These are phyloP conservation scores for Chaenodraco wilsoni DNA, from an alignment of 2,797 vertebrate genomes.

Conservation along the genomic window DNA sequence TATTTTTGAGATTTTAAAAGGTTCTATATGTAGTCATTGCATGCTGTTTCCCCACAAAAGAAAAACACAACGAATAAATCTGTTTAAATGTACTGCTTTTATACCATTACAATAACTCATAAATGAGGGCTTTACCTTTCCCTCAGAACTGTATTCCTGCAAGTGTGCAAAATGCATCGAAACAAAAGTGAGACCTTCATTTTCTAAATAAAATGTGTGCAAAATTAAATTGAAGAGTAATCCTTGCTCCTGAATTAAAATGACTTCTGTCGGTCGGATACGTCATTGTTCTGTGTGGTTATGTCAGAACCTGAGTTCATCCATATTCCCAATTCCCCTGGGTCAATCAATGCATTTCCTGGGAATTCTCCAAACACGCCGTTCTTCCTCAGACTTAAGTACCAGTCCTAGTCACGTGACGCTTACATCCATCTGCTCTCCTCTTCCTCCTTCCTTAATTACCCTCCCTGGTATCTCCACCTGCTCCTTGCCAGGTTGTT, in stretches of 20 bases:
- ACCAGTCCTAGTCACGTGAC: no score
- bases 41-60: background rate
- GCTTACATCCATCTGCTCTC: no score
- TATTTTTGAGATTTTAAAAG: background rate
- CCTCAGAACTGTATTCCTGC: background rate
- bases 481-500: background rate
- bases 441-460: no score
- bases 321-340: no score
- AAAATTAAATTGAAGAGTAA: background rate
- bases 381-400: no score
- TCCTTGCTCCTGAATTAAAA: no score
- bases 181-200: background rate
- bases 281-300: no score
- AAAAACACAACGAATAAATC: background rate
- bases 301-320: no score
- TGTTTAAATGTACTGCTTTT: slow-evolving; percentile 1
- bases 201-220: background rate
- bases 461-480: background rate
- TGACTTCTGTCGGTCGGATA: no score
- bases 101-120: background rate
- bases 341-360: no score
- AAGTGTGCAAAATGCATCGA: background rate
- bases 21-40: background rate
- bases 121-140: background rate
- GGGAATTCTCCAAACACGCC: no score